Evolutionary conservation across 1,140 invertebrate genomes (phyloP).

Genomic region (Zaprionus lachaisei): DNA sequence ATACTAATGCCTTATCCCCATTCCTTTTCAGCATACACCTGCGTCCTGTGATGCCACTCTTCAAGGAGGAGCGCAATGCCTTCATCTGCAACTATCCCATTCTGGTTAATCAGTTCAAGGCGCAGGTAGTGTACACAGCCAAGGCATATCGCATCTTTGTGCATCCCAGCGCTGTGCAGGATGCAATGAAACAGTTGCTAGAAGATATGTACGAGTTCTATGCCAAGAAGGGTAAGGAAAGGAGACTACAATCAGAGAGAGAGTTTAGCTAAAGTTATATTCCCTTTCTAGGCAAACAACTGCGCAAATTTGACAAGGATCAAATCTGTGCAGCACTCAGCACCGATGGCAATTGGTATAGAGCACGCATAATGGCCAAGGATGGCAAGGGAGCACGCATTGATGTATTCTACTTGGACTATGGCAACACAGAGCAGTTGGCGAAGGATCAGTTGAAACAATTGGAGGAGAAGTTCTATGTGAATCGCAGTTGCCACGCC

Average conservation of each 20-base stretch:
- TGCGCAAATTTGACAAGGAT: constrained; percentile 61
- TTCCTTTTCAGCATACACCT: constrained; percentile 57
- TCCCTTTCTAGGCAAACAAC: constrained; percentile 40
- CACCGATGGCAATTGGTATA: constrained; percentile 88
- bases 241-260: background rate
- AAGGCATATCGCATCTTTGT: constrained; percentile 86
- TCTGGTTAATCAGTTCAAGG: constrained; percentile 59
- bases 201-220: constrained; percentile 87
- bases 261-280: background rate
- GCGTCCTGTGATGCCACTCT: constrained; percentile 73
- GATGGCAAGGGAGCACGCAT: constrained; percentile 79
- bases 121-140: constrained; percentile 55
- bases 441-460: constrained; percentile 84
- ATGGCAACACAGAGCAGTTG: constrained; percentile 90
- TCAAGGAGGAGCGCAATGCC: constrained; percentile 66
- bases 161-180: constrained; percentile 85
- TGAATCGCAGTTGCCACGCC: constrained; percentile 84
- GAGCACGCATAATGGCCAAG: constrained; percentile 86
- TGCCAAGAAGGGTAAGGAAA: constrained; percentile 6
- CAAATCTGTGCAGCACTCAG: constrained; percentile 87
- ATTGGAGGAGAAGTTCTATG: constrained; percentile 86
- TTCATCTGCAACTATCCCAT: constrained; percentile 70
- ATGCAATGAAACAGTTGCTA: constrained; percentile 84
- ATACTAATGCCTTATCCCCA: background rate
- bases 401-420: constrained; percentile 90